A percentile compares a stretch with the other conserved stretches of the same genome.
phyloP scores from a whole-genome alignment of 2,888 invertebrate genomes.

The Microctonus aethiopoides region DNA sequence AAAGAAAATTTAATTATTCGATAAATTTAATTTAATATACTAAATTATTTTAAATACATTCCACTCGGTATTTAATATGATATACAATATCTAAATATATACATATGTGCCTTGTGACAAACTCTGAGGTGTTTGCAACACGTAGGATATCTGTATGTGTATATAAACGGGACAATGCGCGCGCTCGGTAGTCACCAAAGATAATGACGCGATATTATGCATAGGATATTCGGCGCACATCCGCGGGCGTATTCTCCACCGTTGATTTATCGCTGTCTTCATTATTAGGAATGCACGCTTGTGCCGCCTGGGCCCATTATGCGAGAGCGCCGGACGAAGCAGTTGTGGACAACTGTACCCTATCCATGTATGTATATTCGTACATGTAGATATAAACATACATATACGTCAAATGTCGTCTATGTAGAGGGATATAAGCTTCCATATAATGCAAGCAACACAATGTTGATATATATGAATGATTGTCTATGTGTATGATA shows the following conservation, averaged over 20 bases:
- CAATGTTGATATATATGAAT: slow-evolving; percentile 56
- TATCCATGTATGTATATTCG: slow-evolving; percentile 59
- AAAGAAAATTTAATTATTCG: too few relatives aligned
- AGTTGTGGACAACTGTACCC: slow-evolving; percentile 44
- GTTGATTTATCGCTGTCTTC: slow-evolving; percentile 68
- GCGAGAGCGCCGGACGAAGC: slow-evolving; percentile 42
- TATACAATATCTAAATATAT: neutral
- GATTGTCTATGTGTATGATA: slow-evolving; percentile 21
- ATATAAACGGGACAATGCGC: neutral
- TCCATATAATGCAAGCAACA: slow-evolving; percentile 52
- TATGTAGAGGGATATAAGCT: slow-evolving; percentile 39
- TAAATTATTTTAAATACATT: too few relatives aligned
- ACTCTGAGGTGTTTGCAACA: slow-evolving; percentile 30
- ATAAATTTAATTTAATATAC: too few relatives aligned
- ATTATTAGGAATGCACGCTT: slow-evolving; percentile 67
- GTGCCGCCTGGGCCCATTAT: slow-evolving; percentile 47
- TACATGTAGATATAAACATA: too few relatives aligned
- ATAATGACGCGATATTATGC: slow-evolving; percentile 67
- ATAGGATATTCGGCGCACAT: slow-evolving; percentile 67
- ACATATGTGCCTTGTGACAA: slow-evolving; percentile 4
- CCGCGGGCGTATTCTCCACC: slow-evolving; percentile 65
- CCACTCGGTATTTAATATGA: too few relatives aligned
- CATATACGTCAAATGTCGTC: too few relatives aligned
- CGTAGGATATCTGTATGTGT: slow-evolving; percentile 26
- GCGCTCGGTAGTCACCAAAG: slow-evolving; percentile 48